Conservation (phyloP, 2,888 invertebrate genomes). For the Tiliacea aurago region DNA sequence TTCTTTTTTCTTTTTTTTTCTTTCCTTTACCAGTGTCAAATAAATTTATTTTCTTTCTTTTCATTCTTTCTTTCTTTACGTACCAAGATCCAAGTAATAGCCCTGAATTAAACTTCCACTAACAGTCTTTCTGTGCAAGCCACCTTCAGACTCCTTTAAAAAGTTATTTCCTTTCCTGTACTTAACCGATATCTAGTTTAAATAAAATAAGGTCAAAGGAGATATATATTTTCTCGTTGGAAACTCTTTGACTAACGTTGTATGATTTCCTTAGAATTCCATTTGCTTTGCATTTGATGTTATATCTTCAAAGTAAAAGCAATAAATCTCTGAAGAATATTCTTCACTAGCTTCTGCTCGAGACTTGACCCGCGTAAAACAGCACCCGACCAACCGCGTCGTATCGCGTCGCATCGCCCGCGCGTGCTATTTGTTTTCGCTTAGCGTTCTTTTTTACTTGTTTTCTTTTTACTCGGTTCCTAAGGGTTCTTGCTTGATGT, state of each 20-base stretch:
- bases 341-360: not conserved
- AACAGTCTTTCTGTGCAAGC: not conserved
- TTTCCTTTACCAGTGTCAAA: too few species aligned
- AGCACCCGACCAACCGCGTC: not conserved
- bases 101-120: not conserved
- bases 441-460: not conserved
- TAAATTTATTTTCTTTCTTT: too few species aligned
- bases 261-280: conserved; percentile 23
- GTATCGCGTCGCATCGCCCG: not conserved
- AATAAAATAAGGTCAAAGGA: conserved; percentile 15
- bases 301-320: conserved; percentile 20
- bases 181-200: conserved; percentile 11
- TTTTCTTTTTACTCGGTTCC: too few species aligned
- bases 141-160: not conserved
- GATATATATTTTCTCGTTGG: conserved; percentile 39
- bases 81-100: not conserved
- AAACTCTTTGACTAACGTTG: conserved; percentile 42
- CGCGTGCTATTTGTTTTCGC: not conserved
- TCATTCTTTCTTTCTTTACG: too few species aligned
- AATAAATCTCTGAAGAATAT: conserved; percentile 28
- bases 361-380: not conserved
- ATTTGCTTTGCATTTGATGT: conserved; percentile 22
- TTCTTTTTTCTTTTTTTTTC: too few species aligned
- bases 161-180: not conserved
- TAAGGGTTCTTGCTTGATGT: too few species aligned